phyloP scores from a whole-genome alignment of 2,113 vertebrate genomes.

The Prunella fulvescens region DNA sequence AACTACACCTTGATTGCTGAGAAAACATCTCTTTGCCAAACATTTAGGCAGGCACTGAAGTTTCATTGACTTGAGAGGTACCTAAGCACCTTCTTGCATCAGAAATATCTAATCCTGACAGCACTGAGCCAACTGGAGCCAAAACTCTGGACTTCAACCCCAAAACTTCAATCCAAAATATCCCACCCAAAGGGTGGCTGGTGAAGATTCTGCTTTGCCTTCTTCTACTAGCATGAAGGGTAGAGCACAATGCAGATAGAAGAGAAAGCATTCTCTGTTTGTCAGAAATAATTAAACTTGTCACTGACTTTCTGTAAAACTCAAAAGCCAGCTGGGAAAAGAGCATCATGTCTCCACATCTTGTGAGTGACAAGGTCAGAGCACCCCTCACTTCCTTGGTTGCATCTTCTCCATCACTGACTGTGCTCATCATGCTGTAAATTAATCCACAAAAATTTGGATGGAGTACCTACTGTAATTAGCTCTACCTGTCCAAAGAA shows the following conservation, averaged over 20 bases:
- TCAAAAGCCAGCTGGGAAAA: constrained; percentile 66
- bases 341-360: constrained; percentile 44
- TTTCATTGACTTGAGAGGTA: not conserved
- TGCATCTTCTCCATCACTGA: constrained; percentile 51
- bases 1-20: not conserved
- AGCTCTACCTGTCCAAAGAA: constrained; percentile 36
- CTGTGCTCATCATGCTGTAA: constrained; percentile 61
- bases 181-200: not conserved
- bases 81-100: not conserved
- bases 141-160: not conserved
- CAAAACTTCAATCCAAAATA: not conserved
- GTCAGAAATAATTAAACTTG: constrained; percentile 73
- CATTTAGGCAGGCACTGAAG: not conserved
- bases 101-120: not conserved
- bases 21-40: not conserved
- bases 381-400: constrained; percentile 29
- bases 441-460: constrained; percentile 64
- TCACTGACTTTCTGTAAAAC: constrained; percentile 54
- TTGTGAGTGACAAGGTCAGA: constrained; percentile 69
- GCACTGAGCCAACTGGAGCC: not conserved
- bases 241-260: constrained; percentile 13
- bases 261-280: constrained; percentile 53
- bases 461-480: constrained; percentile 57
- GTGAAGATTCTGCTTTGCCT: not conserved
- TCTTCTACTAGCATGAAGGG: not conserved